Base-by-base conservation (phyloP, 1,140 invertebrate genomes). In the Caenorhabditis tropicalis region DNA sequence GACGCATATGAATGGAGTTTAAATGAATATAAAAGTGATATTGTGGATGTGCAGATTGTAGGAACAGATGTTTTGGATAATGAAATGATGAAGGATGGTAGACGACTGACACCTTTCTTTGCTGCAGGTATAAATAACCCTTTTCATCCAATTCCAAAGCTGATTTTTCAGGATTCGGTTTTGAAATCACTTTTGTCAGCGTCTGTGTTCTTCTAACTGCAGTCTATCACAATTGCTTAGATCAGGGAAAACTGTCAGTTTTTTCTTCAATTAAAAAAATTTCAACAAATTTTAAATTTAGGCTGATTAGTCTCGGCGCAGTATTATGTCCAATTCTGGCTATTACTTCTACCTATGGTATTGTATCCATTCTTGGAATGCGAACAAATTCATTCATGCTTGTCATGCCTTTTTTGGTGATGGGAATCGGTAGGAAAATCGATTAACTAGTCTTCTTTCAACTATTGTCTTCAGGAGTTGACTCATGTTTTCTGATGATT, bases 301-400 rank as follows among this genome's bases (percentile, higher is more conserved):
- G 86, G 15, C 49, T 89, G 0, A 84, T 89, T 4, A 81, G 86
- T 12, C 15, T 86, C 21, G 87, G 83, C 0, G 83, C 86, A 6
- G 85, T 82, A 9, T 29, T 86, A 1, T 90, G 86, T 65, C 88
- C 88, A 3, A 82, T 90, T 36, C 60, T 89, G 16, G 88, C 89
- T 31, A 89, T 89, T n/a, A 56, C 48, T 16, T 79, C 87, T 5
- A 86, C 89, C 19, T 90, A 86, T 79, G 89, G 89, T 7, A 65
- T 88, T 5, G 83, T 90, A 15, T 87, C 89, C 0, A 53, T 88
- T 4, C 46, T 89, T 24, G 88, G 88, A 21, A 27, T 89, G 9
- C 82, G 89, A 21, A 85, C 88, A 4, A 90, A 90, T 60, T 90
- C 89, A 0, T 90, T 90, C 53, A 86, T 90, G 81, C 85, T 90